Percentiles rank a stretch among this genome's conserved stretches.
Evolutionary conservation across 2,888 invertebrate species (phyloP).

Genomic region (Microplitis deprimator): DNA sequence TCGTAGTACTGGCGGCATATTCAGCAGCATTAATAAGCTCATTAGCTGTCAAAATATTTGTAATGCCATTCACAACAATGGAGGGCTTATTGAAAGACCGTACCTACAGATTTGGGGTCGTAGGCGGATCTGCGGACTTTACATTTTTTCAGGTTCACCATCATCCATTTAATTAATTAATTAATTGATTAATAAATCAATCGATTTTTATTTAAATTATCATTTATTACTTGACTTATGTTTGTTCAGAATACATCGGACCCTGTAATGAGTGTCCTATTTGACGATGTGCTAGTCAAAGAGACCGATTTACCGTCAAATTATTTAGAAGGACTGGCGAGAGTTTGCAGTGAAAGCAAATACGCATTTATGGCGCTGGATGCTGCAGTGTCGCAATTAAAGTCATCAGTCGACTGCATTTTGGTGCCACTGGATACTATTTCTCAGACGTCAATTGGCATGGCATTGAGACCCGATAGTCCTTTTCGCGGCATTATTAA

Average conservation of each 20-base stretch:
- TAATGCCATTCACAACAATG: constrained; percentile 69
- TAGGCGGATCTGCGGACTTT: constrained; percentile 64
- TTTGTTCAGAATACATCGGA: constrained; percentile 63
- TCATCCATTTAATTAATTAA: not conserved
- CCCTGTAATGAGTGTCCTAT: constrained; percentile 56
- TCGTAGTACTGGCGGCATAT: constrained; percentile 66
- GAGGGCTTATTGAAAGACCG: constrained; percentile 64
- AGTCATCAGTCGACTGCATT: constrained; percentile 59
- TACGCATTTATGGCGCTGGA: constrained; percentile 67
- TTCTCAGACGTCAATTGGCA: constrained; percentile 64
- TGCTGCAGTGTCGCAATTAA: constrained; percentile 60
- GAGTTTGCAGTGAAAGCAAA: constrained; percentile 60
- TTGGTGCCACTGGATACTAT: constrained; percentile 64
- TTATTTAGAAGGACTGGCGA: constrained; percentile 62
- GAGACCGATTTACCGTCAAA: constrained; percentile 58
- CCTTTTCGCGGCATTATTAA: constrained; percentile 66
- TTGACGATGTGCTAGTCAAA: constrained; percentile 56
- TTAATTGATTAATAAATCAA: not conserved
- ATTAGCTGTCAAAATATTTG: constrained; percentile 63
- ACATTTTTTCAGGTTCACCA: constrained; percentile 61
- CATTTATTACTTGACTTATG: not conserved
- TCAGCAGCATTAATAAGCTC: constrained; percentile 68
- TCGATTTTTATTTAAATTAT: not conserved
- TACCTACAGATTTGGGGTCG: constrained; percentile 63
- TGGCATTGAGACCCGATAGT: constrained; percentile 60